Percentiles rank a stretch among this genome's conserved stretches.
These are phyloP conservation scores for Drosophila buzzatii DNA, from an alignment of 2,888 invertebrate species.

Conservation along the genomic window DNA sequence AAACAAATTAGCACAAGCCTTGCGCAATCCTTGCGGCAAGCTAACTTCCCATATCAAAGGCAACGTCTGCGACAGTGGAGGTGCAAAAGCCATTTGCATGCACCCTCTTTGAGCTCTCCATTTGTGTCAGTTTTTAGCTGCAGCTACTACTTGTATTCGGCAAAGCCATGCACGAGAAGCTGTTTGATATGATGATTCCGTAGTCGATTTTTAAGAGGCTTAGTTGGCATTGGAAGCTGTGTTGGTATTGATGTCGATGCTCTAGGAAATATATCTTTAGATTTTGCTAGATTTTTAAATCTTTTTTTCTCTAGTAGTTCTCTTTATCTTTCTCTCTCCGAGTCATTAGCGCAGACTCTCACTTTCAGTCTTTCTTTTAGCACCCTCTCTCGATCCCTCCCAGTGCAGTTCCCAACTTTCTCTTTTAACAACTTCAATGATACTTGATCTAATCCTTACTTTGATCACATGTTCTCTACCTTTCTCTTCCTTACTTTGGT, in stretches of 20 bases:
- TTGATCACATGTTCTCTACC: too few relatives aligned
- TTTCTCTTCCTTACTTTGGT: background rate
- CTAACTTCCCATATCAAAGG: slow-evolving; percentile 23
- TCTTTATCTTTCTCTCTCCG: too few relatives aligned
- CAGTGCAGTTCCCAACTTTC: too few relatives aligned
- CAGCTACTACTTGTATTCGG: background rate
- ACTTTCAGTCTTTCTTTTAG: background rate
- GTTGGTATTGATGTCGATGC: background rate
- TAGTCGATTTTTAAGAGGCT: background rate
- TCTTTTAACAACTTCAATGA: background rate
- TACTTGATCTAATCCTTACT: background rate
- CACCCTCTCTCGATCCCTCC: background rate
- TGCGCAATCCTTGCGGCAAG: slow-evolving; percentile 46
- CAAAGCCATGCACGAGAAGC: background rate
- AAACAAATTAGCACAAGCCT: slow-evolving; percentile 77
- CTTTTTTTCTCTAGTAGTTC: too few relatives aligned
- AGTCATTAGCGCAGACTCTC: too few relatives aligned
- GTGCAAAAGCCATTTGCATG: slow-evolving; percentile 45
- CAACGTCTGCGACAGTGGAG: slow-evolving; percentile 42
- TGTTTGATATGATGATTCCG: background rate
- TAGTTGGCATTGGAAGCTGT: background rate
- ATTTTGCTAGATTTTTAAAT: too few relatives aligned
- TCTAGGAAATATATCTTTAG: background rate
- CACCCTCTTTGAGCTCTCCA: background rate
- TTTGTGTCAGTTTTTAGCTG: background rate